Percentiles rank a stretch among this genome's conserved stretches.
Evolutionary conservation across 2,888 invertebrate species (phyloP).

Genomic region (Drosophila atroscutellata): DNA sequence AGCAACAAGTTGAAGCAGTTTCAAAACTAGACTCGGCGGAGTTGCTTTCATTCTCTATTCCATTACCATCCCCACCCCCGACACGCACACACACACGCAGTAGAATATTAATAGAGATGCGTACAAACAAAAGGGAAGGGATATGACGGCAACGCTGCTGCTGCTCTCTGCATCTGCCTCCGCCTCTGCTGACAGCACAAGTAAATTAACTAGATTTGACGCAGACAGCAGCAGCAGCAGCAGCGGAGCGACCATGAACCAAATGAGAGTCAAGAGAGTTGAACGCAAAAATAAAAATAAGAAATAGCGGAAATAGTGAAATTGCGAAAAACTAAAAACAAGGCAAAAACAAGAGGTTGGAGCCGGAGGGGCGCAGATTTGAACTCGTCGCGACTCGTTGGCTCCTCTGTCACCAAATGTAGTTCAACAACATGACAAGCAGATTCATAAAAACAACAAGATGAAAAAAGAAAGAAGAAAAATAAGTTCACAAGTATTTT

Average conservation of each 20-base stretch:
- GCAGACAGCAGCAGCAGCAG: constrained; percentile 26
- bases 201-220: constrained; percentile 69
- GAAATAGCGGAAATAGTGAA: constrained; percentile 15
- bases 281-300: constrained; percentile 22
- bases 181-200: constrained; percentile 35
- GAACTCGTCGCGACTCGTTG: constrained; percentile 32
- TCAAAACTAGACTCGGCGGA: constrained; percentile 7
- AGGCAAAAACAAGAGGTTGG: constrained; percentile 7
- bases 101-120: constrained; percentile 69
- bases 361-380: constrained; percentile 41
- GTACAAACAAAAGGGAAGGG: constrained; percentile 38
- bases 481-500: constrained; percentile 12
- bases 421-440: constrained; percentile 69
- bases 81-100: constrained; percentile 1
- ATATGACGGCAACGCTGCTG: constrained; percentile 22
- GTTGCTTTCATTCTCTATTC: background rate
- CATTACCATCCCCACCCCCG: rapidly evolving
- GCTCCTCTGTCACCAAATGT: constrained; percentile 49
- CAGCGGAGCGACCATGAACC: constrained; percentile 69
- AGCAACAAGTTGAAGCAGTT: constrained; percentile 64
- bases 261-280: constrained; percentile 78
- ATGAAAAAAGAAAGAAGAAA: constrained; percentile 19
- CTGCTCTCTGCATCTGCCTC: background rate
- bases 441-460: constrained; percentile 21
- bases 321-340: constrained; percentile 40